phyloP scores from a whole-genome alignment of 2,888 invertebrate species.

The Drosophila meridiana region DNA sequence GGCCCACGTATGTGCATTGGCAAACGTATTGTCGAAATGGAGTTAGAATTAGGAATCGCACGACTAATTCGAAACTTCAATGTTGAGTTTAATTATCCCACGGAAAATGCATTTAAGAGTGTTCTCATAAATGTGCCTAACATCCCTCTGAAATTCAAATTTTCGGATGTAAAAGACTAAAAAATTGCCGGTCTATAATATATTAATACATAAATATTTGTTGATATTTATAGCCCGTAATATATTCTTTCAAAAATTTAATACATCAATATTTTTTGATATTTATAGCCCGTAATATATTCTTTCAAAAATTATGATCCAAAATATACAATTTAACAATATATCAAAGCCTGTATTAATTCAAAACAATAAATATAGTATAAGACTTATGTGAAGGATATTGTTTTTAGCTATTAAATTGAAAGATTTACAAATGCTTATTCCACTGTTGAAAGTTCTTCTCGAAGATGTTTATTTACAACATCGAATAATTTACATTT shows the following conservation, averaged over 20 bases:
- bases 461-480: background rate
- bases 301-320: background rate
- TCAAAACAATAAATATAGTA: background rate
- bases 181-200: too few relatives aligned
- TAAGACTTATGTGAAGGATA: background rate
- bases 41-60: conserved; percentile 87
- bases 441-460: background rate
- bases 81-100: conserved; percentile 77
- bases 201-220: background rate
- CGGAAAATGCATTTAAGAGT: conserved; percentile 73
- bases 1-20: conserved; percentile 90
- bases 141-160: conserved; percentile 84
- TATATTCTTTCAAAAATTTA: background rate
- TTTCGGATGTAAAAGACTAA: conserved; percentile 73
- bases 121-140: conserved; percentile 81
- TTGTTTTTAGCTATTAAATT: background rate
- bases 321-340: background rate
- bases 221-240: background rate
- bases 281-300: background rate
- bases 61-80: conserved; percentile 81
- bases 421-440: background rate
- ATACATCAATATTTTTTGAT: background rate
- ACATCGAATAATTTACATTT: background rate
- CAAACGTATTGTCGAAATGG: conserved; percentile 90
- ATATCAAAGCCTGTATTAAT: background rate